Conservation (phyloP, 2,888 invertebrate species). For the Leptothorax acervorum region DNA sequence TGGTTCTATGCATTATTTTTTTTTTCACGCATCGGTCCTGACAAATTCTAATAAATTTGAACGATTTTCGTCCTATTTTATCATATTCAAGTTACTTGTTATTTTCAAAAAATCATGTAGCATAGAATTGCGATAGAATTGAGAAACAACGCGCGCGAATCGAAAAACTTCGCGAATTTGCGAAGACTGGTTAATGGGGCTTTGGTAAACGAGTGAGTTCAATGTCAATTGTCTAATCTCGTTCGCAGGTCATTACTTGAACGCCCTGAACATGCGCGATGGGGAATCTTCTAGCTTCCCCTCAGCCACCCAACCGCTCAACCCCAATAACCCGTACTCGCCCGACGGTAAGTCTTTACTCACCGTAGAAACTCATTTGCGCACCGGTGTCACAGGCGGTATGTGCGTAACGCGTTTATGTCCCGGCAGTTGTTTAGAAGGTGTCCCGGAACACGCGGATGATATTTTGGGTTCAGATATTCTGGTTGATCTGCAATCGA, state of each 20-base stretch:
- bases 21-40: not conserved
- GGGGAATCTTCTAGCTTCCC: conserved; percentile 89
- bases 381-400: conserved; percentile 13
- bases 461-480: not conserved
- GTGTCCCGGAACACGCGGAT: not conserved
- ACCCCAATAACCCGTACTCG: conserved; percentile 95
- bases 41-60: not conserved
- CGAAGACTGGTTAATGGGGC: conserved; percentile 77
- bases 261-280: conserved; percentile 86
- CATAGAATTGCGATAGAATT: not conserved
- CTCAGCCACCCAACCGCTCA: conserved; percentile 93
- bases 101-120: not conserved
- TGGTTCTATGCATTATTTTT: not conserved
- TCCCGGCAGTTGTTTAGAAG: not conserved
- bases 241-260: conserved; percentile 90
- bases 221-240: conserved; percentile 74
- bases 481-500: not conserved
- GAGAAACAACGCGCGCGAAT: conserved; percentile 7
- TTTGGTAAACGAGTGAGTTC: conserved; percentile 53
- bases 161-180: conserved; percentile 33
- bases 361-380: conserved; percentile 59
- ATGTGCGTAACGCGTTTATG: conserved; percentile 32
- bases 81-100: not conserved
- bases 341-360: conserved; percentile 91
- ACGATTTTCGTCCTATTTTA: not conserved